Conservation (phyloP, 2,113 vertebrate species). For the Lepus europaeus region DNA sequence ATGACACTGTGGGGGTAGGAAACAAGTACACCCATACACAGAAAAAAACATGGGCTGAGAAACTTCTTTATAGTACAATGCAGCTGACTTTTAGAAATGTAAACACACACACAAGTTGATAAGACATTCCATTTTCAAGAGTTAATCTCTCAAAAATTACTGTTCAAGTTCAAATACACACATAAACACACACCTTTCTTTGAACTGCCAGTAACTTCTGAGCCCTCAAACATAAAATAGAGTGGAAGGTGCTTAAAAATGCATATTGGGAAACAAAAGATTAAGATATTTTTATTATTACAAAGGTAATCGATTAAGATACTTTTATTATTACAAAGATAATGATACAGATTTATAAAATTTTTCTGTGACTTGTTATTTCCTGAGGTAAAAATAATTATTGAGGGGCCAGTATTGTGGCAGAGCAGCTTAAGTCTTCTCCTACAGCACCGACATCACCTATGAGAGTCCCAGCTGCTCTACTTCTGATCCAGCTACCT, state of each 20-base stretch:
- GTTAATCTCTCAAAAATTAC: neutral
- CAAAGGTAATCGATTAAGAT: slow-evolving; percentile 8
- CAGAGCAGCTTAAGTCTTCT: too few relatives aligned
- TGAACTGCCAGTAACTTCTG: neutral
- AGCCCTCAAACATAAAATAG: neutral
- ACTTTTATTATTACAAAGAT: slow-evolving; percentile 17
- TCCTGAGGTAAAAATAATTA: slow-evolving; percentile 2
- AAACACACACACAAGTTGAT: neutral
- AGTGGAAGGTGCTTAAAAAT: neutral
- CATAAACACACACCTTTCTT: neutral
- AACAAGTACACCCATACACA: neutral
- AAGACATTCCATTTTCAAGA: neutral
- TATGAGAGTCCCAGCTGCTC: too few relatives aligned
- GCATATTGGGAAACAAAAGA: neutral
- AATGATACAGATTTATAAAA: neutral
- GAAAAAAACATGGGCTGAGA: neutral
- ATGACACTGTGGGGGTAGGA: neutral
- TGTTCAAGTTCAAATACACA: neutral
- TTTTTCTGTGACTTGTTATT: neutral
- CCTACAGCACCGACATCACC: too few relatives aligned
- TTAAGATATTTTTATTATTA: slow-evolving; percentile 5
- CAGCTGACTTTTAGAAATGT: neutral
- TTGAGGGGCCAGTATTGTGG: too few relatives aligned
- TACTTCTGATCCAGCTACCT: too few relatives aligned
- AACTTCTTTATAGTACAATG: neutral